A percentile compares a stretch with the other conserved stretches of the same genome.
These are phyloP conservation scores for Phataginus tricuspis DNA, from an alignment of 2,797 vertebrate genomes.

Conservation along the genomic window DNA sequence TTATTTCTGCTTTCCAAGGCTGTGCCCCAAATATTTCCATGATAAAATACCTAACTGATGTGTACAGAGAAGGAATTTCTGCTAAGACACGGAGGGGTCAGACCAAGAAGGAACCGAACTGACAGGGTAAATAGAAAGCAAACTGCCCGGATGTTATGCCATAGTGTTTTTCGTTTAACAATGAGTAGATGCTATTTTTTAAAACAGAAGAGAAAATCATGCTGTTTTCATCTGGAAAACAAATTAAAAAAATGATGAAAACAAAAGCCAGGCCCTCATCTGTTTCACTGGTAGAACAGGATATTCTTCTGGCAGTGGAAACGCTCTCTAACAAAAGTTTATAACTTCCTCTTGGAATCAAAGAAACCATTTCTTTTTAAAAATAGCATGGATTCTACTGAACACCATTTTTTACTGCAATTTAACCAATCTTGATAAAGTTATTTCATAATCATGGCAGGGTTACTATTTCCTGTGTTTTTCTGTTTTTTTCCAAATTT, in stretches of 20 bases:
- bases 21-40: conserved; percentile 10
- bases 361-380: not conserved
- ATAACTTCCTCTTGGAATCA: not conserved
- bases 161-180: not conserved
- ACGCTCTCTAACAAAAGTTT: not conserved
- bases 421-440: not conserved
- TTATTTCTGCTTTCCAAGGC: not conserved
- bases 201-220: not conserved
- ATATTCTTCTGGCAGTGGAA: not conserved
- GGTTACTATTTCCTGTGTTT: not conserved
- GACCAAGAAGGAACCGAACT: not conserved
- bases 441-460: not conserved
- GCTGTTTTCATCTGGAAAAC: conserved; percentile 12
- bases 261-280: not conserved
- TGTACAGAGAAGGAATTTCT: conserved; percentile 41
- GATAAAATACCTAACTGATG: not conserved
- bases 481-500: not conserved
- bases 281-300: not conserved
- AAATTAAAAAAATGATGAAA: not conserved
- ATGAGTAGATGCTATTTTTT: not conserved
- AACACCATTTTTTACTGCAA: not conserved
- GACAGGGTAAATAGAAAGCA: not conserved
- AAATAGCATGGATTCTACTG: not conserved
- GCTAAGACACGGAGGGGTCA: not conserved
- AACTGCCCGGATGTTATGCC: not conserved